phyloP scores from a whole-genome alignment of 2,888 invertebrate genomes.

The Anthoptus insignis region DNA sequence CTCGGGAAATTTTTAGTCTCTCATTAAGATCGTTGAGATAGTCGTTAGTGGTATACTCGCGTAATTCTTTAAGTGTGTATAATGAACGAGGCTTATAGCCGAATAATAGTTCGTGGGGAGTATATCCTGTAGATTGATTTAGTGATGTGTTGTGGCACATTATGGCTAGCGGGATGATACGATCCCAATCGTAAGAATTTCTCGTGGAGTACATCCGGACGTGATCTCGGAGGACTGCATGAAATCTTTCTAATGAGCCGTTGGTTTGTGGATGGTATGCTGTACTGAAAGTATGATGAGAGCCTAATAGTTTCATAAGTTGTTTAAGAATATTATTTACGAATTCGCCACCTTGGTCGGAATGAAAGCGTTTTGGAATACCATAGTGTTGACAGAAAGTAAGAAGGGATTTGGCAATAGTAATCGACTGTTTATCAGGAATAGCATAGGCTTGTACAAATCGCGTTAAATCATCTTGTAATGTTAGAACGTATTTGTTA shows the following conservation, averaged over 20 bases:
- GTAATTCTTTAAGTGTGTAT: conserved; percentile 49
- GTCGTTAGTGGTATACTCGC: conserved; percentile 51
- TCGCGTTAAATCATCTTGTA: conserved; percentile 57
- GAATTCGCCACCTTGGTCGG: conserved; percentile 59
- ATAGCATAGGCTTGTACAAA: conserved; percentile 58
- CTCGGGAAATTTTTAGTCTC: conserved; percentile 51
- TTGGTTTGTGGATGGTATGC: conserved; percentile 58
- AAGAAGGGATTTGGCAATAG: conserved; percentile 55
- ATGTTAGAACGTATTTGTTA: conserved; percentile 55
- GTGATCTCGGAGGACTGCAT: conserved; percentile 48
- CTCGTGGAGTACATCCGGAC: conserved; percentile 50
- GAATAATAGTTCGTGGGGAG: conserved; percentile 56
- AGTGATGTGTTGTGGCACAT: conserved; percentile 57
- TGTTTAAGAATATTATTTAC: conserved; percentile 55
- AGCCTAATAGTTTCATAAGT: conserved; percentile 54
- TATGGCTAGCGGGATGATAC: conserved; percentile 51
- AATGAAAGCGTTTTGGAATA: conserved; percentile 57
- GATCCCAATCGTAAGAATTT: conserved; percentile 53
- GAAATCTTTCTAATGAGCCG: conserved; percentile 55
- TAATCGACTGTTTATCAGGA: conserved; percentile 55
- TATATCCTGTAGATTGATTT: conserved; percentile 53
- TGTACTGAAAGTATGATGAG: conserved; percentile 54
- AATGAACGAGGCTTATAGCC: conserved; percentile 55
- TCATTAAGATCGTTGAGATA: conserved; percentile 55
- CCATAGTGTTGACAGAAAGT: conserved; percentile 60